Evolutionary conservation across 1,140 invertebrate species (phyloP).

Genomic region (Pectinophora gossypiella): DNA sequence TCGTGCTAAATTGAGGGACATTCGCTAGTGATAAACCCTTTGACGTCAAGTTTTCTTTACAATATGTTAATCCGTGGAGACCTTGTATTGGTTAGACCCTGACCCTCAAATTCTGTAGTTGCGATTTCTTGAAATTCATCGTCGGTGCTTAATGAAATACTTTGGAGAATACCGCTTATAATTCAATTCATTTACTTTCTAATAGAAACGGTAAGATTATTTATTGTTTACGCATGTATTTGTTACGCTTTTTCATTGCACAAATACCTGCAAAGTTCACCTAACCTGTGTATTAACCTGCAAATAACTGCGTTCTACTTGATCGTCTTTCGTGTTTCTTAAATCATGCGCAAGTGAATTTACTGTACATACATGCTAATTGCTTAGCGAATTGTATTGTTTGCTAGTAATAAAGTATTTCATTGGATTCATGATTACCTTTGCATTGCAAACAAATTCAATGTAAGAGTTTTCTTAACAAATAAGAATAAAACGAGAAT

Average conservation of each 20-base stretch:
- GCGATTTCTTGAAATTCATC: background rate
- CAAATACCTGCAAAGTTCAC: background rate
- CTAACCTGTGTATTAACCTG: background rate
- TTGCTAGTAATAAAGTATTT: too few species aligned
- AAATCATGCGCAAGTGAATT: background rate
- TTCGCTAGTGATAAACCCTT: background rate
- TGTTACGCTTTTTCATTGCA: background rate
- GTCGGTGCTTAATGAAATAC: background rate
- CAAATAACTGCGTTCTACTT: background rate
- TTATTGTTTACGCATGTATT: background rate
- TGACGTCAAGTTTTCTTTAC: too few species aligned
- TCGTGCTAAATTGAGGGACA: background rate
- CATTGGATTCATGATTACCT: too few species aligned
- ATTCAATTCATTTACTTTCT: background rate
- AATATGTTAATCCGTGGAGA: conserved; percentile 4
- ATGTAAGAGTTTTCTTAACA: too few species aligned
- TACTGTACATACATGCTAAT: background rate
- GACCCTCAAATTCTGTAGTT: conserved; percentile 6
- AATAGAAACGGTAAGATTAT: background rate
- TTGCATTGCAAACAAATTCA: too few species aligned
- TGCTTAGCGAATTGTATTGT: background rate
- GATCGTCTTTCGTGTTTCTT: background rate
- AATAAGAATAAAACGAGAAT: too few species aligned
- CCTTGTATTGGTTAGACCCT: conserved; percentile 9
- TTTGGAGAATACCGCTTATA: background rate